Percentiles rank a stretch among this genome's conserved stretches.
These are phyloP conservation scores for Aeoliscus strigatus DNA, from an alignment of 2,797 vertebrate genomes.

Conservation along the genomic window DNA sequence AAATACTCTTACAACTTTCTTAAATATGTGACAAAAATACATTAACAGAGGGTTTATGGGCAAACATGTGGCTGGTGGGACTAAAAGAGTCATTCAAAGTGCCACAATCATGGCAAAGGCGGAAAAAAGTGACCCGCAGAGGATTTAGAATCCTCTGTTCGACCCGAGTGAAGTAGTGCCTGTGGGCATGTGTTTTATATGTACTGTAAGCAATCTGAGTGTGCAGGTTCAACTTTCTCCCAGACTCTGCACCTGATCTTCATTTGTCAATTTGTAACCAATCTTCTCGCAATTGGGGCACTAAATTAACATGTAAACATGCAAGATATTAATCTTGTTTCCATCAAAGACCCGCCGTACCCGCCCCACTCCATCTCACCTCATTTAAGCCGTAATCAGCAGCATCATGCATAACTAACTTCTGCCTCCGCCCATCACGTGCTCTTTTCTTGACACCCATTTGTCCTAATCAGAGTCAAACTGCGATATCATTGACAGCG, in stretches of 20 bases:
- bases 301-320: constrained; percentile 75
- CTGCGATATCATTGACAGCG: constrained; percentile 21
- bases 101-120: constrained; percentile 17
- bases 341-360: constrained; percentile 63
- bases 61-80: constrained; percentile 26
- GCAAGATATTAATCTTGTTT: constrained; percentile 77
- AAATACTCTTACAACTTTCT: constrained; percentile 68
- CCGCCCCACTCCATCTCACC: constrained; percentile 21
- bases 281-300: constrained; percentile 72
- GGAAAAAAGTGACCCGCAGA: constrained; percentile 8
- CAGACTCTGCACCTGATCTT: constrained; percentile 74
- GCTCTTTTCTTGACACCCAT: constrained; percentile 54
- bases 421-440: constrained; percentile 26
- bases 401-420: constrained; percentile 38
- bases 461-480: constrained; percentile 68
- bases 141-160: constrained; percentile 4
- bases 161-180: constrained; percentile 20
- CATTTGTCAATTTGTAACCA: constrained; percentile 81
- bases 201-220: constrained; percentile 32
- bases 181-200: constrained; percentile 17
- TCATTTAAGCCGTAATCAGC: constrained; percentile 35
- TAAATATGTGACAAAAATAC: constrained; percentile 71
- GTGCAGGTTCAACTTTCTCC: constrained; percentile 41
- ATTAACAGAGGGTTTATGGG: constrained; percentile 62
- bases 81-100: constrained; percentile 32